Conservation (phyloP, 1,140 invertebrate species). For the Lamellibrachia luymesi region DNA sequence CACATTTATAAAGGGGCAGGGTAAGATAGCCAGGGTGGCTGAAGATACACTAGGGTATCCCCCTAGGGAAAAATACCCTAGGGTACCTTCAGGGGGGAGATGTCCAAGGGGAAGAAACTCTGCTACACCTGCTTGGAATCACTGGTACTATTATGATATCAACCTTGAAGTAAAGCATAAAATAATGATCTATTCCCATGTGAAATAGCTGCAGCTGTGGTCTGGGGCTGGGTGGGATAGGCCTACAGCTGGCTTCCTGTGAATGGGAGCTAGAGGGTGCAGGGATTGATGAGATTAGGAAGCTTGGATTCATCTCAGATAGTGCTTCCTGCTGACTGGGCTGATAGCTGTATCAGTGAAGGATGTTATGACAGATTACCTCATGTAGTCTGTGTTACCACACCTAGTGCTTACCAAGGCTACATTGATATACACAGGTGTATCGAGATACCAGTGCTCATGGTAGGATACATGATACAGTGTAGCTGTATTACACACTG, state of each 20-base stretch:
- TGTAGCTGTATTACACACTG: background rate
- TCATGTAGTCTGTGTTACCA: background rate
- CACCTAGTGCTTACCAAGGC: background rate
- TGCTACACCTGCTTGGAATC: no score
- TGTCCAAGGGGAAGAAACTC: no score
- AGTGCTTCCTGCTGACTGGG: background rate
- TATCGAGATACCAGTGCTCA: background rate
- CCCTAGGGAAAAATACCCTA: no score
- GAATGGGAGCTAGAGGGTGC: background rate
- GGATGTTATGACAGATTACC: background rate
- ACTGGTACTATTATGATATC: no score
- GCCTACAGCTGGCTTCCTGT: background rate
- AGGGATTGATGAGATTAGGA: background rate
- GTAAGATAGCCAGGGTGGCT: no score
- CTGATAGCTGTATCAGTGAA: background rate
- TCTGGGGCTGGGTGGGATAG: no score
- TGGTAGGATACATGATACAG: background rate
- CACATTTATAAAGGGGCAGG: background rate
- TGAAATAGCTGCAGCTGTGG: no score
- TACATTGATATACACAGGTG: background rate
- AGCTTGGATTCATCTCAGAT: background rate
- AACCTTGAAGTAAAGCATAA: no score
- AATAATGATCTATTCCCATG: no score
- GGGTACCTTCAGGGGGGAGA: no score
- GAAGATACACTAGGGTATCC: no score